Conservation (phyloP, 2,888 invertebrate genomes). For the Antheraea yamamai region DNA sequence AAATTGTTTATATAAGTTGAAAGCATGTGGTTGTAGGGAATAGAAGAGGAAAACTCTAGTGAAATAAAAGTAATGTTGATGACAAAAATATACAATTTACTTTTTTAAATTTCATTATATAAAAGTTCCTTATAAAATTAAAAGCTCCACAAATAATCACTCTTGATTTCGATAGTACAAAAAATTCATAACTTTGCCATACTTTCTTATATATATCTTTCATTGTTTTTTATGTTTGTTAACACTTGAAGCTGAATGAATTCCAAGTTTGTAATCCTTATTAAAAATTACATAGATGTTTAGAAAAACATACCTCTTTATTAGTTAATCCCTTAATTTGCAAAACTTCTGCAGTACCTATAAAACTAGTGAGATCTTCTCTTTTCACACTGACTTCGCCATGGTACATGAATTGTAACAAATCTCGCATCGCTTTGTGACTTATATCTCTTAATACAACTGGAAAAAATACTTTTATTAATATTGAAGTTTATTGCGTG, state of each 20-base stretch:
- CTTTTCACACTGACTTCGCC: constrained; percentile 88
- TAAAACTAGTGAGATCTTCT: constrained; percentile 87
- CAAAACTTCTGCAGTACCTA: constrained; percentile 87
- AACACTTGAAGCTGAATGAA: neutral
- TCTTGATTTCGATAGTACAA: too few relatives aligned
- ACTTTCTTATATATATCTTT: neutral
- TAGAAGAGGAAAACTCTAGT: too few relatives aligned
- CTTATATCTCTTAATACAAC: constrained; percentile 88
- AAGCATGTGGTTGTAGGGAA: too few relatives aligned
- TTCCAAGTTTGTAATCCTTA: too few relatives aligned
- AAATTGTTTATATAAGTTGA: too few relatives aligned
- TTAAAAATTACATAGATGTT: neutral
- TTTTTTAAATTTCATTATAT: neutral
- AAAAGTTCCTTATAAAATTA: neutral
- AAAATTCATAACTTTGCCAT: neutral
- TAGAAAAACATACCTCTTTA: constrained; percentile 64
- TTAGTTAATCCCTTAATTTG: constrained; percentile 88
- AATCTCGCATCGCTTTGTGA: constrained; percentile 86
- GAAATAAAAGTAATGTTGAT: too few relatives aligned
- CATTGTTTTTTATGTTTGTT: neutral
- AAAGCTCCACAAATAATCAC: neutral
- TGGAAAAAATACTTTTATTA: constrained; percentile 45
- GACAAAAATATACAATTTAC: neutral
- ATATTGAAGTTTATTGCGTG: too few relatives aligned
- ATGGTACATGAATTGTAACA: constrained; percentile 89